Conservation (phyloP, 1,140 invertebrate genomes). For the Hylaeus anthracinus region DNA sequence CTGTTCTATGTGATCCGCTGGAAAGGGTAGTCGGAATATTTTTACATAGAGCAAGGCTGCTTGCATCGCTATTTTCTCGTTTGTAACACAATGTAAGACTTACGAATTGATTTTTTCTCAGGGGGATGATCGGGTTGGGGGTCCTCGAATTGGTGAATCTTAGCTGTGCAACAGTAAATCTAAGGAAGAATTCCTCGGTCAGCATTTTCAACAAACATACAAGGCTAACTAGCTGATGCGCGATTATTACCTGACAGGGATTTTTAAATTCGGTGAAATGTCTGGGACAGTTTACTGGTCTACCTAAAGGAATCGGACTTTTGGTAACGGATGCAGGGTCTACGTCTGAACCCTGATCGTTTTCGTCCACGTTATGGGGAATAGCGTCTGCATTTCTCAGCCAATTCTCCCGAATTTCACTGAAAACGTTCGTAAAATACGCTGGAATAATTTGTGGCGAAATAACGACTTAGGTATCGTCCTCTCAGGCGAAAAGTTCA, state of each 20-base stretch:
- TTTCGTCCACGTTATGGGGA: conserved; percentile 76
- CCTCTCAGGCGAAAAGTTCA: too few species aligned
- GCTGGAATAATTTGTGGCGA: background rate
- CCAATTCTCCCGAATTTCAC: conserved; percentile 76
- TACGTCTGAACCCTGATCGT: conserved; percentile 73
- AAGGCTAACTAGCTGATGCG: too few species aligned
- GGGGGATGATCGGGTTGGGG: conserved; percentile 74
- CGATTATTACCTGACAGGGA: conserved; percentile 69
- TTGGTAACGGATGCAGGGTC: conserved; percentile 66
- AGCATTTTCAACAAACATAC: background rate
- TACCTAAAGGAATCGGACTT: conserved; percentile 70
- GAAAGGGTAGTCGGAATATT: conserved; percentile 1
- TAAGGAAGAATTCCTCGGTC: conserved; percentile 32
- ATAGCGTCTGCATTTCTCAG: conserved; percentile 71
- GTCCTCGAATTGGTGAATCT: conserved; percentile 76
- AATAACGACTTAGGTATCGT: too few species aligned
- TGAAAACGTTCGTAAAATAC: conserved; percentile 39
- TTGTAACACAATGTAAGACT: conserved; percentile 41
- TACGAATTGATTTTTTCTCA: conserved; percentile 76
- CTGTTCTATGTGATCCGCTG: conserved; percentile 77
- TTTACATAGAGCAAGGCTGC: background rate
- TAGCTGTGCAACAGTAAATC: conserved; percentile 75
- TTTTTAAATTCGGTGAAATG: conserved; percentile 75
- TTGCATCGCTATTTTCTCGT: too few species aligned
- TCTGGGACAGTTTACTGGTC: conserved; percentile 71